Percentiles rank a stretch among this genome's conserved stretches.
Evolutionary conservation across 1,140 invertebrate species (phyloP).

Genomic region (Manduca sexta): DNA sequence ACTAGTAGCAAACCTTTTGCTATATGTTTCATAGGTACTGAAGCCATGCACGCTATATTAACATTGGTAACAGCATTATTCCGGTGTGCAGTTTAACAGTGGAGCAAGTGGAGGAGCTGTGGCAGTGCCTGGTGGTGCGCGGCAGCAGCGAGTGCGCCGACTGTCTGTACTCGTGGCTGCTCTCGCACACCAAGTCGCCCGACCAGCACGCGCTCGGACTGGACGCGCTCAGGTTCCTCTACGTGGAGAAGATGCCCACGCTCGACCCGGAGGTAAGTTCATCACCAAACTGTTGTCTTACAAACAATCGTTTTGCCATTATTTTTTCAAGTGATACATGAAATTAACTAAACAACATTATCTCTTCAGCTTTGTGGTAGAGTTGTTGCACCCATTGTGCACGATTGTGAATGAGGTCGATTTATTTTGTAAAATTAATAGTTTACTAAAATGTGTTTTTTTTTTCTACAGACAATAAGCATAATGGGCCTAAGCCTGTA

Average conservation of each 20-base stretch:
- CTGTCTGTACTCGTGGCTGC: slow-evolving; percentile 93
- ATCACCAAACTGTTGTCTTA: too few relatives aligned
- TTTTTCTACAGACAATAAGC: slow-evolving; percentile 78
- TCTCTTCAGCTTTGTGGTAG: too few relatives aligned
- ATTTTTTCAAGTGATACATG: too few relatives aligned
- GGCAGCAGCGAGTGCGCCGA: slow-evolving; percentile 87
- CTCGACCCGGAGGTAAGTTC: slow-evolving; percentile 82
- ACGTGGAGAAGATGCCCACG: slow-evolving; percentile 91
- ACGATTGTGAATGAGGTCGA: too few relatives aligned
- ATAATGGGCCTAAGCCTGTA: slow-evolving; percentile 93
- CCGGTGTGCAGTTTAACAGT: slow-evolving; percentile 85
- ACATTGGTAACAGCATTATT: too few relatives aligned
- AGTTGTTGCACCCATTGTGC: too few relatives aligned
- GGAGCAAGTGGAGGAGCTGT: slow-evolving; percentile 92
- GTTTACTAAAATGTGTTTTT: background rate
- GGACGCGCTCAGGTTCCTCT: slow-evolving; percentile 90
- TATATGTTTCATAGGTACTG: too few relatives aligned
- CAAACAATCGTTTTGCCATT: too few relatives aligned
- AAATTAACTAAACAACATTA: too few relatives aligned
- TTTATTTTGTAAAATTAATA: too few relatives aligned
- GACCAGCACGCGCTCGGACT: slow-evolving; percentile 92
- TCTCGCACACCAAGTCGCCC: slow-evolving; percentile 91
- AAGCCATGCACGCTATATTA: too few relatives aligned
- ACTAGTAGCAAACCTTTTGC: too few relatives aligned
- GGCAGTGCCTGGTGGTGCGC: slow-evolving; percentile 88